Evolutionary conservation across 2,888 invertebrate genomes (phyloP).

Genomic region (Perizoma affinitatum): DNA sequence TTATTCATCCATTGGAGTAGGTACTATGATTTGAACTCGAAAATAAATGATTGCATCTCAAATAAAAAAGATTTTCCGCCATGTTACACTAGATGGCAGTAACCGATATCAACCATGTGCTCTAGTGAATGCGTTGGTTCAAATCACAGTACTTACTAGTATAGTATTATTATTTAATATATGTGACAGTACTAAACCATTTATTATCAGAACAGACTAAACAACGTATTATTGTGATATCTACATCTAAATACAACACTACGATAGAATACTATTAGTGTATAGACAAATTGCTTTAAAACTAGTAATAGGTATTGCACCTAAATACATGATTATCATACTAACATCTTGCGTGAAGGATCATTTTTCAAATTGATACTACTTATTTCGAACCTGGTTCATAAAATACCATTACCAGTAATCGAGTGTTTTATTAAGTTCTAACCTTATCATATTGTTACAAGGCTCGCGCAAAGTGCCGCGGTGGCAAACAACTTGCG

Average conservation of each 20-base stretch:
- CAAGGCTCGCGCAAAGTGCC: no score
- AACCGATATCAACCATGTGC: no score
- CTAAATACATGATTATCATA: no score
- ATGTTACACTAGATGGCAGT: slow-evolving; percentile 3
- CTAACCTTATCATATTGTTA: no score
- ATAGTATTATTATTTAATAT: no score
- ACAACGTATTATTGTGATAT: slow-evolving; percentile 58
- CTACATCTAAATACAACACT: slow-evolving; percentile 61
- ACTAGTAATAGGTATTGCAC: no score
- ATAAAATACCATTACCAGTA: no score
- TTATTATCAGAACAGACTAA: slow-evolving; percentile 70
- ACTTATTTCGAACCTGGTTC: no score
- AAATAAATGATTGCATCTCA: background rate
- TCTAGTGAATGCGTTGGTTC: background rate
- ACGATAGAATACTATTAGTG: slow-evolving; percentile 40
- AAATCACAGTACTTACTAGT: slow-evolving; percentile 22
- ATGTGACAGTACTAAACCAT: slow-evolving; percentile 28
- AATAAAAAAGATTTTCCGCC: background rate
- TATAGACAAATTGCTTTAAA: slow-evolving; percentile 34
- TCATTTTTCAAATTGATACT: no score
- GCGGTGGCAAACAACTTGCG: no score
- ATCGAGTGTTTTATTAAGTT: no score
- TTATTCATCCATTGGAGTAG: slow-evolving; percentile 37
- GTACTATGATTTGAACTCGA: slow-evolving; percentile 34
- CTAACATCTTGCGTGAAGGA: no score